phyloP scores from a whole-genome alignment of 2,888 invertebrate species.

The Mantis religiosa region DNA sequence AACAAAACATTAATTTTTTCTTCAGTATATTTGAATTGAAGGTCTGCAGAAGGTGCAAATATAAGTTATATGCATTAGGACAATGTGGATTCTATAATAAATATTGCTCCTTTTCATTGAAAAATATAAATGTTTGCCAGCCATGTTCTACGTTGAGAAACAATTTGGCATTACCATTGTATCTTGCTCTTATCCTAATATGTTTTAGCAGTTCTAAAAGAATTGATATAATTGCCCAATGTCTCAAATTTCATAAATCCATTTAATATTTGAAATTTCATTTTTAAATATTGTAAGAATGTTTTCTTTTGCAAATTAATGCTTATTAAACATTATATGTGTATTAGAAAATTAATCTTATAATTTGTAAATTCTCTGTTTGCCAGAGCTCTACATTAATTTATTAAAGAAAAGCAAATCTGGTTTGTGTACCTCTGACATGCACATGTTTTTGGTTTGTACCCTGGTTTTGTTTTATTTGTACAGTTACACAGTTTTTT shows the following conservation, averaged over 20 bases:
- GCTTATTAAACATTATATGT: neutral
- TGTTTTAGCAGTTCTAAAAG: too few species aligned
- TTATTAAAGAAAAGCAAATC: neutral
- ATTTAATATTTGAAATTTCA: neutral
- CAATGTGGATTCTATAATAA: too few species aligned
- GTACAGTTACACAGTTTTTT: neutral
- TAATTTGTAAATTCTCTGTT: neutral
- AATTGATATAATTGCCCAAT: too few species aligned
- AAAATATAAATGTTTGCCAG: too few species aligned
- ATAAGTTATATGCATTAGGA: too few species aligned
- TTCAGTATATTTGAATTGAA: too few species aligned
- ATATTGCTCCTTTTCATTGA: too few species aligned
- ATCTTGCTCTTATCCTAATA: too few species aligned
- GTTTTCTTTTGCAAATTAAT: neutral
- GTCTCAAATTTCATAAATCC: neutral
- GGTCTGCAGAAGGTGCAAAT: too few species aligned
- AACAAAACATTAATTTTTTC: too few species aligned
- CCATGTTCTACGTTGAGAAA: too few species aligned
- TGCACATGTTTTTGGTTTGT: neutral
- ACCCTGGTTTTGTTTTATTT: neutral
- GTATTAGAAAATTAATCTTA: neutral
- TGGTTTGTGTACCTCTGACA: neutral
- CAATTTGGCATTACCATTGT: too few species aligned
- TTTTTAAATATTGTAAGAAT: neutral
- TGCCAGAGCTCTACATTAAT: neutral